Conservation (phyloP, 2,888 invertebrate species). For the Ophion ventricosus region DNA sequence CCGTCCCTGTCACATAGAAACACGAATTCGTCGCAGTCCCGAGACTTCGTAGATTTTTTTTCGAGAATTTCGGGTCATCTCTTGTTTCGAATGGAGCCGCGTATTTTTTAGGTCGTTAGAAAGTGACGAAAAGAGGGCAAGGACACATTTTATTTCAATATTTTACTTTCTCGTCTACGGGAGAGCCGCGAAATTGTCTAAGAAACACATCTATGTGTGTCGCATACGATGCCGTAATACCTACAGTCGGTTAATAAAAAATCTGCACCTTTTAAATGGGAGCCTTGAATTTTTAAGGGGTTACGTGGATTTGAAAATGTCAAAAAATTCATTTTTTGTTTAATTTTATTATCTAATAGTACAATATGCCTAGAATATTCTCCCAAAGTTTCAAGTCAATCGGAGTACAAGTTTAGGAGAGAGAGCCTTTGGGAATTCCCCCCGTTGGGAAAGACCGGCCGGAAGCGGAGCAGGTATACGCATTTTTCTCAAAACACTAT, state of each 20-base stretch:
- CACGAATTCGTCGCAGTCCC: not conserved
- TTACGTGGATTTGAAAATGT: no score
- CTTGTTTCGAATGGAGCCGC: not conserved
- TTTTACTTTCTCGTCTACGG: conserved; percentile 25
- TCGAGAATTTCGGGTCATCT: not conserved
- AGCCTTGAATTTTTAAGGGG: not conserved
- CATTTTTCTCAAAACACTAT: no score
- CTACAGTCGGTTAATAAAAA: not conserved
- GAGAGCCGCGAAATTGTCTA: conserved; percentile 30
- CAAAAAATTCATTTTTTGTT: no score
- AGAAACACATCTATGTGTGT: not conserved
- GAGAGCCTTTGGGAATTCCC: no score
- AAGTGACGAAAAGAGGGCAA: conserved; percentile 43
- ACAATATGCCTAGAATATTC: no score
- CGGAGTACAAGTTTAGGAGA: no score
- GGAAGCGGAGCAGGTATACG: no score
- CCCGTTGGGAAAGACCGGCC: no score
- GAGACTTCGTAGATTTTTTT: not conserved
- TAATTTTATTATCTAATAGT: no score
- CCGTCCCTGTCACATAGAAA: not conserved
- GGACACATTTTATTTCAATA: conserved; percentile 40
- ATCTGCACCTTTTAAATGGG: not conserved
- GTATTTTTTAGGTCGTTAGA: conserved; percentile 25
- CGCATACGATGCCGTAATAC: not conserved
- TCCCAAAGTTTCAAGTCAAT: no score